phyloP scores from a whole-genome alignment of 2,113 vertebrate species.

The Caretta caretta region DNA sequence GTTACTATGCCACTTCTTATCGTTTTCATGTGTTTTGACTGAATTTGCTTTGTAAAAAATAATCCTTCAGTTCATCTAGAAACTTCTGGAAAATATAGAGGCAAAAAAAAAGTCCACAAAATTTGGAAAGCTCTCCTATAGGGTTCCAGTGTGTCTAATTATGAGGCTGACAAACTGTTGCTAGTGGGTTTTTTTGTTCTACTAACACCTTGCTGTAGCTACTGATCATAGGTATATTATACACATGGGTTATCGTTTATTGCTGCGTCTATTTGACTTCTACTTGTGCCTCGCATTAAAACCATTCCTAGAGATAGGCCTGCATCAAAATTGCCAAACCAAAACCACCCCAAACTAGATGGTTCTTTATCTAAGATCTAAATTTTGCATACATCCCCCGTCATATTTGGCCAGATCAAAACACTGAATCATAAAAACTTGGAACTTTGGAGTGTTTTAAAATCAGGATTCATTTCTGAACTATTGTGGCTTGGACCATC shows the following conservation, averaged over 20 bases:
- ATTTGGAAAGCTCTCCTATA: not conserved
- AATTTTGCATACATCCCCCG: not conserved
- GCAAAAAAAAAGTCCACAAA: not conserved
- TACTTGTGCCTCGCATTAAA: slow-evolving; percentile 1
- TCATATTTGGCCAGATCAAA: not conserved
- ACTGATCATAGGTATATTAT: not conserved
- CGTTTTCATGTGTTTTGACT: slow-evolving; percentile 14
- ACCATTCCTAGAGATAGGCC: not conserved
- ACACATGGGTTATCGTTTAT: not conserved
- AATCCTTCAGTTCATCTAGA: slow-evolving; percentile 11
- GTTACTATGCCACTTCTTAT: slow-evolving; percentile 38
- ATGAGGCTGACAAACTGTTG: not conserved
- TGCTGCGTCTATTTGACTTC: not conserved
- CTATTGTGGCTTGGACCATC: not conserved
- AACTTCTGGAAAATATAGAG: not conserved
- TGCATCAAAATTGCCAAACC: not conserved
- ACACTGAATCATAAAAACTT: not conserved
- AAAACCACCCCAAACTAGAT: not conserved
- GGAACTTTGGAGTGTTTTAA: not conserved
- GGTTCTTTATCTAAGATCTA: not conserved
- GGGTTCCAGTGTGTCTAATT: not conserved
- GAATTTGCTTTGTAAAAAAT: not conserved
- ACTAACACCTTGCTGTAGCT: not conserved
- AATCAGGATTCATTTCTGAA: not conserved
- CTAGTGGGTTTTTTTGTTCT: not conserved